Evolutionary conservation across 2,113 vertebrate genomes (phyloP), one percentile per base, ranked within the genome.

Genomic region (Erpornis zantholeuca): DNA sequence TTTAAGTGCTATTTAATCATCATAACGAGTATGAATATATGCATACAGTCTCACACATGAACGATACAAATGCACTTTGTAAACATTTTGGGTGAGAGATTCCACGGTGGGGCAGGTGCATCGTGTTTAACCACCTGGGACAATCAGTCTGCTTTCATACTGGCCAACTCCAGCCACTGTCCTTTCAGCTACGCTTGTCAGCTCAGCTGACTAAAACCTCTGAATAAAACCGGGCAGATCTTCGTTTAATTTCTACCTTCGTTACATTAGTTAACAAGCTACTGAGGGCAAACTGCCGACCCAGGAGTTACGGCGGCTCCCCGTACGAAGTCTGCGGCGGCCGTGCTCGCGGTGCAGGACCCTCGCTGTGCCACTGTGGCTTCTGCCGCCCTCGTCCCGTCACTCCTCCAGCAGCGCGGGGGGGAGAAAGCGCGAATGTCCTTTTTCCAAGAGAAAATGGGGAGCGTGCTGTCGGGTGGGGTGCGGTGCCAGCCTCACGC

Each of bases 161-260:
- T 0, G 1, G 8, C 42, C 63, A 5, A 0, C 10, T 2, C 14
- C 54, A 21, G 28, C 3, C 42, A 1, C 49, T 3, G 2, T 6
- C 10, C 61, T 12, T 11, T 0, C 20, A 38, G 6, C 19, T 20
- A 13, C 5, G 0, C 21, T 49, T 9, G 50, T 21, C 57, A 25
- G 24, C 49, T 40, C 65, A 23, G 2, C 38, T 7, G 45, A 59
- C 56, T 21, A 9, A 78, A 47, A n/a, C 2, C 22, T 10, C n/a
- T 3, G 3, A 7, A 2, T 24, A 57, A 31, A 61, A 15, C 16
- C 3, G 6, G 15, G 23, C 23, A 31, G 52, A 31, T 3, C 12
- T 38, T 40, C 11, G 4, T 57, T 66, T 12, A 19, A 33, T 42
- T 57, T 40, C 50, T 15, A 2, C 24, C 19, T 17, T 19, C 70